phyloP scores from a whole-genome alignment of 2,797 vertebrate species.

The Sardinella longiceps region DNA sequence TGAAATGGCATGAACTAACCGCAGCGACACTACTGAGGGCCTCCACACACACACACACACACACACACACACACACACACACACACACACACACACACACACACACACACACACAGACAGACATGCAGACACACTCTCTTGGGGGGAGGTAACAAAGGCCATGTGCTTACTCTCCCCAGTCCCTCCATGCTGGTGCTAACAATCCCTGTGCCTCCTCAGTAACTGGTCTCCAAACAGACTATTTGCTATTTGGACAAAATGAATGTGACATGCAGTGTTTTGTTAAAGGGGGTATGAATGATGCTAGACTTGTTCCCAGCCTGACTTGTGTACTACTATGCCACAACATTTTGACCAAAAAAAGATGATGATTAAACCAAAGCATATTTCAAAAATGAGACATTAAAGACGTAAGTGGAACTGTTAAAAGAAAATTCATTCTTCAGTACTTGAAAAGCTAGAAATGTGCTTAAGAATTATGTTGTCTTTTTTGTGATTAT shows the following conservation, averaged over 20 bases:
- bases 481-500: too few species aligned
- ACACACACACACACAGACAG: too few species aligned
- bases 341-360: background rate
- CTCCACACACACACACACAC: slow-evolving; percentile 17
- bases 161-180: background rate
- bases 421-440: background rate
- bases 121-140: background rate
- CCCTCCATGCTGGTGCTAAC: background rate
- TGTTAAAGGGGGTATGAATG: background rate
- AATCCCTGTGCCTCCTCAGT: background rate
- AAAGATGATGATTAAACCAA: background rate
- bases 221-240: background rate
- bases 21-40: slow-evolving; percentile 15
- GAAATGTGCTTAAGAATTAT: background rate
- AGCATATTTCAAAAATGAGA: background rate
- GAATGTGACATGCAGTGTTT: background rate
- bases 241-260: background rate
- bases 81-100: slow-evolving; percentile 1
- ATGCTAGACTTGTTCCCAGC: background rate
- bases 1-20: slow-evolving; percentile 23
- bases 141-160: background rate
- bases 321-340: background rate
- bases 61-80: background rate
- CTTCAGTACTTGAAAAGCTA: background rate
- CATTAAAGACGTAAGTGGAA: background rate